Evolutionary conservation across 2,797 vertebrate genomes (phyloP).

Genomic region (Emydoidea blandingii): DNA sequence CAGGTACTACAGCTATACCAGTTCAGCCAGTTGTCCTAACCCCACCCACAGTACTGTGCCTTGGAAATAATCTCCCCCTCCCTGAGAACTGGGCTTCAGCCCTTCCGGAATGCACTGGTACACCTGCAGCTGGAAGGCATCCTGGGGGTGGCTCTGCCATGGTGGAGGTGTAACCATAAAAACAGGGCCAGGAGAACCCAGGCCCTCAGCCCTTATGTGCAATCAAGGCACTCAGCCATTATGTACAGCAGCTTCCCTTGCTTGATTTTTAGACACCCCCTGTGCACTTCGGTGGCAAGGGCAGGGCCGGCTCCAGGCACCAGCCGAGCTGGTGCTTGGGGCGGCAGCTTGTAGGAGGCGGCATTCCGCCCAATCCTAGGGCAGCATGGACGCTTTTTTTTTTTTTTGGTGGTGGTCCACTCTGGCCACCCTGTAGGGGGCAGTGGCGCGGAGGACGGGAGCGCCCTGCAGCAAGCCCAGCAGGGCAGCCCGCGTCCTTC

Average conservation of each 20-base stretch:
- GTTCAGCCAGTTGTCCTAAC: not conserved
- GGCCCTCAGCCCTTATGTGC: too few species aligned
- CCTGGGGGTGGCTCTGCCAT: not conserved
- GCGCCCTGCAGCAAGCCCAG: too few species aligned
- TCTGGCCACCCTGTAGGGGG: too few species aligned
- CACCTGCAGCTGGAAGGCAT: not conserved
- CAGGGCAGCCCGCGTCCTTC: too few species aligned
- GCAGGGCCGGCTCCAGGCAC: too few species aligned
- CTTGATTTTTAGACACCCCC: not conserved
- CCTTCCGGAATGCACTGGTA: not conserved
- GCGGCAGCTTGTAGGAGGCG: too few species aligned
- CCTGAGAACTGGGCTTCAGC: not conserved
- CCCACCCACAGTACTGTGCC: not conserved
- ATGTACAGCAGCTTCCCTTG: not conserved
- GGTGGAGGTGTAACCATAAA: not conserved
- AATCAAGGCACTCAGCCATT: not conserved
- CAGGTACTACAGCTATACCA: not conserved
- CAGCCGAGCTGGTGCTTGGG: too few species aligned
- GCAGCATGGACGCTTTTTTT: fast-evolving
- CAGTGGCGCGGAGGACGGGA: too few species aligned
- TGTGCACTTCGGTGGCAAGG: not conserved
- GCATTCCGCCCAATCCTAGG: too few species aligned
- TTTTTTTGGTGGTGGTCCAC: too few species aligned
- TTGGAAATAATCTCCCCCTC: not conserved
- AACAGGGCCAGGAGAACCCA: not conserved